Base-by-base conservation (phyloP, 2,113 vertebrate genomes). In the Corythoichthys intestinalis region DNA sequence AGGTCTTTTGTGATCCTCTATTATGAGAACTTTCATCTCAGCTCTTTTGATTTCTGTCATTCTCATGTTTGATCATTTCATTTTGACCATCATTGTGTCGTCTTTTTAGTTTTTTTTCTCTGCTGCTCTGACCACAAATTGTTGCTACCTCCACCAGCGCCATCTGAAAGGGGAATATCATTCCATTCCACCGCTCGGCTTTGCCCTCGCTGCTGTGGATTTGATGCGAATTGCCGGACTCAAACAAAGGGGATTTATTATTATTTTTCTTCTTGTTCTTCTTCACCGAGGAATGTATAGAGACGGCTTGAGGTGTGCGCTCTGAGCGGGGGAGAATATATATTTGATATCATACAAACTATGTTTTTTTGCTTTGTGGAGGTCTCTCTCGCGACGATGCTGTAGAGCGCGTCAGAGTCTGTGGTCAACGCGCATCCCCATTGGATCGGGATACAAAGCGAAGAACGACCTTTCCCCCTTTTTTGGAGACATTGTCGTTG, bases 11-110 rank as follows among this genome's bases (percentile, higher is more conserved):
- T 89, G 86, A 70, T 79, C 70, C 74, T 81, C 56, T 84, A 84
- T 82, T 81, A 88, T 89, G 86, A 90, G 78, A 90, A 90, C 87
- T 90, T 90, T 78, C 79, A 87, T 86, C 49, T 71, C 79, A 85
- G 81, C 87, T 81, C 78, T 71, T 80, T 85, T 83, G 69, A 73
- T 80, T 81, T 86, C 74, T 79, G 58, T 79, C 81, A 78, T 87
- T 77, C 66, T 73, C 80, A 85, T 82, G 72, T 84, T 84, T 63
- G 11, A 34, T 34, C 41, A 47, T 47, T 61, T 61, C 15, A 61
- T 83, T 80, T 75, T 66, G 76, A 72, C 77, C 76, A 86, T 69
- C 65, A 73, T 83, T 73, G 72, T 76, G 81, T 73, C 72, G 77
- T 71, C 67, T 54, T 64, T 58, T 60, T 75, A 81, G 81, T 89